Evolutionary conservation across 2,113 vertebrate genomes (phyloP).

Genomic region (Phocoena sinus): DNA sequence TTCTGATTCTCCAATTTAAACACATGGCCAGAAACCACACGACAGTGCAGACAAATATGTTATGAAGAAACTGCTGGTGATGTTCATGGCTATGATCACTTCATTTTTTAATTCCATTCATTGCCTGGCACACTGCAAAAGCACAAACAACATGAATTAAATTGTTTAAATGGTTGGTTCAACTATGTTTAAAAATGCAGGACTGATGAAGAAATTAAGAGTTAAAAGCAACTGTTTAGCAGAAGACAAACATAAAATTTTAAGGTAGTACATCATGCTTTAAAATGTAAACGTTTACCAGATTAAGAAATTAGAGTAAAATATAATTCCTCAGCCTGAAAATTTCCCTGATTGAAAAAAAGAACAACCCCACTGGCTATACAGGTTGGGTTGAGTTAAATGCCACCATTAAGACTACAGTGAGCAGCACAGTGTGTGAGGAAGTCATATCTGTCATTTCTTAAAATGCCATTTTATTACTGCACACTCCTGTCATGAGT

Average conservation of each 20-base stretch:
- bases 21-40: not conserved
- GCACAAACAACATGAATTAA: not conserved
- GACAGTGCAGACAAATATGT: not conserved
- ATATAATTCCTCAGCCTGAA: not conserved
- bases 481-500: slow-evolving; percentile 74
- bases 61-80: not conserved
- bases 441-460: slow-evolving; percentile 64
- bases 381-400: not conserved
- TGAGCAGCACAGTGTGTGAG: slow-evolving; percentile 34
- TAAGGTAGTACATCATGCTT: not conserved
- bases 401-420: not conserved
- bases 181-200: not conserved
- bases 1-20: not conserved
- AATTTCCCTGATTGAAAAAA: not conserved
- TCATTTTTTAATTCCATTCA: not conserved
- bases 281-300: slow-evolving; percentile 32
- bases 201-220: not conserved
- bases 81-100: not conserved
- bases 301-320: slow-evolving; percentile 33
- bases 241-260: not conserved
- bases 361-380: not conserved
- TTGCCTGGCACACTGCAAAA: not conserved
- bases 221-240: not conserved
- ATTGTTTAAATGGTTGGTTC: not conserved
- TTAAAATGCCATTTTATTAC: slow-evolving; percentile 70